Conservation (phyloP, 1,140 invertebrate genomes). For the Meloidogyne hapla region DNA sequence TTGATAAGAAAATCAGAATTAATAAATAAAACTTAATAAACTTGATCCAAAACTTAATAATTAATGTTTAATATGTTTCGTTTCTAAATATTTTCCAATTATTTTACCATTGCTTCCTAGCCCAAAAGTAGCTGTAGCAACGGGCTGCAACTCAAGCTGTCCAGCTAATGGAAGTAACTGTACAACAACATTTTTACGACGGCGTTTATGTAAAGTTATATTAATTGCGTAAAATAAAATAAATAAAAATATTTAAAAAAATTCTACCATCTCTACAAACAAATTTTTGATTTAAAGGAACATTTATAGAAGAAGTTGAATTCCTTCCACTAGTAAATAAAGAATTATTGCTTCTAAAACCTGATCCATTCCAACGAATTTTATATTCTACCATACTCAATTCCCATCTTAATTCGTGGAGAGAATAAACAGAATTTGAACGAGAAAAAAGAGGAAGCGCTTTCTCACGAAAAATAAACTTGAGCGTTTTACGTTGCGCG, state of each 20-base stretch:
- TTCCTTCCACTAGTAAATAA: constrained; percentile 10
- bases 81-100: too few species aligned
- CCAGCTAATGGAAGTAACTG: constrained; percentile 12
- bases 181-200: constrained; percentile 24
- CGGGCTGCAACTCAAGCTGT: constrained; percentile 30
- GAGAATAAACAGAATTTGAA: neutral
- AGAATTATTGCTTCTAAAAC: neutral
- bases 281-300: constrained; percentile 33
- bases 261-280: constrained; percentile 27
- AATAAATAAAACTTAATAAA: too few species aligned
- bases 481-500: constrained; percentile 17
- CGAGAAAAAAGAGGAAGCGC: neutral
- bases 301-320: constrained; percentile 12
- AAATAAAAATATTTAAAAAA: neutral
- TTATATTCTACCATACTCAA: constrained; percentile 22
- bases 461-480: constrained; percentile 25
- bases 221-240: constrained; percentile 24
- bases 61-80: too few species aligned
- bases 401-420: constrained; percentile 18
- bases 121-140: constrained; percentile 21
- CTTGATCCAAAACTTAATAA: too few species aligned
- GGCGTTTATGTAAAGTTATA: constrained; percentile 19
- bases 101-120: constrained; percentile 29
- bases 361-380: neutral
- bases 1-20: too few species aligned